Evolutionary conservation across 2,797 vertebrate genomes (phyloP), one percentile per base, ranked within the genome.

Genomic region (Tolypeutes matacus): DNA sequence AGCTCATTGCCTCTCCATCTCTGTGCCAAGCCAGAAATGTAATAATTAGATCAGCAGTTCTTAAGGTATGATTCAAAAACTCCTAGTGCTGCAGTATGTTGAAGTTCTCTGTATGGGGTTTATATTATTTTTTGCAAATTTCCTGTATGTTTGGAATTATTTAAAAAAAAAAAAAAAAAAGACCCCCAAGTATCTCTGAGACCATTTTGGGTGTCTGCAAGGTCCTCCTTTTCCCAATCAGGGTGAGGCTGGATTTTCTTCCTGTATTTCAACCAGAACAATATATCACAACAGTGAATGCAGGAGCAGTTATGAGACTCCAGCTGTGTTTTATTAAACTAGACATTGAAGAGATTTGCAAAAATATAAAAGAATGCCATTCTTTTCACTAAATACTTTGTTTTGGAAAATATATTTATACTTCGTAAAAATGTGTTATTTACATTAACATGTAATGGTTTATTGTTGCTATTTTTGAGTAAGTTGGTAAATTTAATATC

Each of bases 401-500:
- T 76, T 53, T 95, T 75, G 58, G 34, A 86, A 75, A 88, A 67
- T 17, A 86, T 20, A 80, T 23, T 53, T 42, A 49, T 91, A 85
- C 69, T 80, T 49, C 20, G 76, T 31, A 72, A 92, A 65, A 90
- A 46, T 46, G 9, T 46, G 46, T 46, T 46, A 46, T 46, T 46
- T 34, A 87, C 31, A 53, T 93, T 85, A 60, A 58, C 39, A 46
- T 29, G 7, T 56, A 34, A 56, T 39, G 5, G 36, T 46, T 60
- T 96, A 60, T 31, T 39, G 25, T 65, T 69, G 23, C 15, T 77
- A n/a, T 76, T 77, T 95, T 93, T 31, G 62, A 93, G 39, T 86
- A 9, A 86, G 42, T 75, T 56, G 49, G 1, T 64, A 31, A 21
- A 69, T 56, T 56, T 56, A 80, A 87, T 14, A 73, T 29, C 49